phyloP scores from a whole-genome alignment of 1,140 invertebrate species.

The Penaeus indicus region DNA sequence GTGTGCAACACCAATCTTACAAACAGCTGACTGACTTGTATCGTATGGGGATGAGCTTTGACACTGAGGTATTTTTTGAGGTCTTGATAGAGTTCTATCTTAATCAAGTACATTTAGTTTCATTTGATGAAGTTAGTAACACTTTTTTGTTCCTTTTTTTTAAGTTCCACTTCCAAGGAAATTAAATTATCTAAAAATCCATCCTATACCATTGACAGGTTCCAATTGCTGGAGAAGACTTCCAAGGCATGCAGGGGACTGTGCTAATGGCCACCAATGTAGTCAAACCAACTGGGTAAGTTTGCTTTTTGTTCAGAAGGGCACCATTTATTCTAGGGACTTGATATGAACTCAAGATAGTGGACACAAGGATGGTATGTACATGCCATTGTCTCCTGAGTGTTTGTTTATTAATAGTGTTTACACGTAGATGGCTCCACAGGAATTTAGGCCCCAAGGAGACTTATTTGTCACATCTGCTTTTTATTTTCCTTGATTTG shows the following conservation, averaged over 20 bases:
- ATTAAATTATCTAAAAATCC: not conserved
- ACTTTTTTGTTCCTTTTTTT: too few species aligned
- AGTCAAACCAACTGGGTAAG: slow-evolving; percentile 77
- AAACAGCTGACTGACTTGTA: slow-evolving; percentile 81
- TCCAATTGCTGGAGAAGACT: slow-evolving; percentile 69
- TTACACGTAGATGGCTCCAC: too few species aligned
- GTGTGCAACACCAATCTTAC: slow-evolving; percentile 78
- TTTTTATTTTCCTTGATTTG: too few species aligned
- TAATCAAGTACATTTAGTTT: not conserved
- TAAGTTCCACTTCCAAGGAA: too few species aligned
- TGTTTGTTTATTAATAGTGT: too few species aligned
- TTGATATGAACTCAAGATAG: not conserved
- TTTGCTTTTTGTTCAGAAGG: slow-evolving; percentile 34
- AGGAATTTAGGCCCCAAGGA: too few species aligned
- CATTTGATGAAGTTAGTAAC: not conserved
- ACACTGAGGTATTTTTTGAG: slow-evolving; percentile 69
- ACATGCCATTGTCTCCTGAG: too few species aligned
- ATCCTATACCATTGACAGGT: slow-evolving; percentile 45
- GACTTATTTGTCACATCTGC: too few species aligned
- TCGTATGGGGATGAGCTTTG: slow-evolving; percentile 72
- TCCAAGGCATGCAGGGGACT: slow-evolving; percentile 82
- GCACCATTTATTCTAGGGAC: not conserved
- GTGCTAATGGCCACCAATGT: slow-evolving; percentile 80
- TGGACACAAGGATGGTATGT: too few species aligned
- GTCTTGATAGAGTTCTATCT: not conserved